Evolutionary conservation across 2,888 invertebrate genomes (phyloP).

Genomic region (Pteria penguin): DNA sequence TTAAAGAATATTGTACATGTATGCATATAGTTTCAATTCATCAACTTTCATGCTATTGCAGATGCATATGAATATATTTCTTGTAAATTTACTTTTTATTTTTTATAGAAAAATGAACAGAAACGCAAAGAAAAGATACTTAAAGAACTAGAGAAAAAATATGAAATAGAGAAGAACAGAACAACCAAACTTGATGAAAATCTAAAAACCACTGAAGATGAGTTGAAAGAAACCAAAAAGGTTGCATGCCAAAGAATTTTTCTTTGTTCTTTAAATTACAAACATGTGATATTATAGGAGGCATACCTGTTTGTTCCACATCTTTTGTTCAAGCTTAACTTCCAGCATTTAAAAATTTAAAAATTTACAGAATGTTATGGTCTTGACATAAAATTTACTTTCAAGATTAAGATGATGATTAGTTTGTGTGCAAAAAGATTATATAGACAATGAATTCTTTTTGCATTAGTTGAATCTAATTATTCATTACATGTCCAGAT

Average conservation of each 20-base stretch:
- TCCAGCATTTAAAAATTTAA: too few species aligned
- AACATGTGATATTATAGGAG: neutral
- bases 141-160: conserved; percentile 71
- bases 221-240: conserved; percentile 64
- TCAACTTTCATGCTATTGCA: neutral
- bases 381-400: too few species aligned
- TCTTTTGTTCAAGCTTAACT: too few species aligned
- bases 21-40: too few species aligned
- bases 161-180: conserved; percentile 66
- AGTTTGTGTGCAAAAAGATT: too few species aligned
- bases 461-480: too few species aligned
- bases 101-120: conserved; percentile 57
- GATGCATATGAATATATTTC: neutral
- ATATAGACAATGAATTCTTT: too few species aligned
- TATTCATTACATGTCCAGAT: too few species aligned
- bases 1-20: too few species aligned
- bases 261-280: too few species aligned
- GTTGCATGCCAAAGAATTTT: conserved; percentile 46
- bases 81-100: neutral
- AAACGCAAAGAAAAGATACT: conserved; percentile 72
- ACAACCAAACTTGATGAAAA: conserved; percentile 61
- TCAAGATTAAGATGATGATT: too few species aligned
- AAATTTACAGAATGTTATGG: neutral
- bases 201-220: conserved; percentile 68
- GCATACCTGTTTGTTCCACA: neutral